Base-by-base conservation (phyloP, 2,113 vertebrate species). In the Eulemur rufifrons region DNA sequence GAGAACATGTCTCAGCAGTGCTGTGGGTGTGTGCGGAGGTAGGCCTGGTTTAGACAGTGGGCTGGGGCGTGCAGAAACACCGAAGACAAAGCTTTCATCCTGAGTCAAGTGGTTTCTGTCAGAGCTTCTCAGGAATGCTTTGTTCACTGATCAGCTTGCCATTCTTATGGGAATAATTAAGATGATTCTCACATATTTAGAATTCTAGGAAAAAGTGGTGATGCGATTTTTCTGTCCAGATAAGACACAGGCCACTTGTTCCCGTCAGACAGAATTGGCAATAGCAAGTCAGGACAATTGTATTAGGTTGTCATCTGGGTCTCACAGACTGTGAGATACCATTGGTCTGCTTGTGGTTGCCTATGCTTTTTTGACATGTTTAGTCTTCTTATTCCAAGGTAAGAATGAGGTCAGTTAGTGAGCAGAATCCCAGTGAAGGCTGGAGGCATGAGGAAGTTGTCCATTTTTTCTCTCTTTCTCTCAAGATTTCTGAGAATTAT, bases 201-300 rank as follows among this genome's bases (percentile, higher is more conserved):
- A 97, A 54, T 89, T 81, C 66, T 97, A 52, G 94, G 95, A 97
- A 91, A 97, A 98, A 54, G 93, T 61, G 66, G 56, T 97, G 94
- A 95, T 94, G 20, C 95, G 89, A 91, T 96, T 98, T 98, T 98
- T 95, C 94, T 96, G 56, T 95, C 94, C 95, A 90, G 87, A 93
- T 96, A 82, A 93, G 96, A 94, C 77, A 64, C 61, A 97, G 88
- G 86, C 54, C 54, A 56, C 78, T 97, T 94, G 56, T 80, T 95
- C 59, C 84, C 69, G 47, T 25, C 21, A 54, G 73, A 71, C 76
- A 91, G 84, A 96, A 88, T 93, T 85, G 64, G 34, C 95, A 76
- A 63, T 42, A 91, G 42, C 64, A 15, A 91, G 91, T 97, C 95
- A 85, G 50, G 10, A 37, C 45, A 95, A 97, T 96, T 96, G 83